Evolutionary conservation across 2,797 vertebrate species (phyloP).

Genomic region (Dendrocincla fuliginosa): DNA sequence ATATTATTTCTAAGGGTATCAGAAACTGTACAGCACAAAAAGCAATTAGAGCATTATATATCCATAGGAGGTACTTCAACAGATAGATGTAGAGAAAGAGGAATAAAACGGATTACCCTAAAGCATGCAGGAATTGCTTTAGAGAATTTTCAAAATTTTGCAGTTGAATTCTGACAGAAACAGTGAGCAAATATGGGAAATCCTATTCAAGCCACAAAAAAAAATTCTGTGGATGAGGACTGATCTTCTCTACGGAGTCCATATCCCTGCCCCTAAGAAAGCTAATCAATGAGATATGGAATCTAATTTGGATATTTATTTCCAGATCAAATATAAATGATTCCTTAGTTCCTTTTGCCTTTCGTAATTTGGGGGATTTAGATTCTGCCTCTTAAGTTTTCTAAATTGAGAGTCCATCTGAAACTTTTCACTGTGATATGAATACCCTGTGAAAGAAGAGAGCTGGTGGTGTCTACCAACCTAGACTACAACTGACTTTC

Average conservation of each 20-base stretch:
- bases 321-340: neutral
- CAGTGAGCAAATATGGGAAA: slow-evolving; percentile 37
- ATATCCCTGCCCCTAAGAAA: neutral
- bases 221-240: neutral
- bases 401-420: neutral
- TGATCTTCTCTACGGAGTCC: neutral
- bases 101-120: neutral
- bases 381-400: neutral
- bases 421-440: neutral
- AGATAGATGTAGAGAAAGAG: neutral
- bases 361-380: neutral
- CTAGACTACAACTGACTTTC: neutral
- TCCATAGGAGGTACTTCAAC: neutral
- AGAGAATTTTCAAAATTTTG: slow-evolving; percentile 12
- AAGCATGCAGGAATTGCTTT: slow-evolving; percentile 20
- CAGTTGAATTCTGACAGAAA: slow-evolving; percentile 31
- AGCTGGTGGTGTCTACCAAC: neutral
- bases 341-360: neutral
- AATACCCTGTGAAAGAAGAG: neutral
- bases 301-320: neutral
- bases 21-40: neutral
- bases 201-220: neutral
- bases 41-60: neutral
- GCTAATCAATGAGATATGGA: neutral
- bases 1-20: slow-evolving; percentile 3